These are phyloP conservation scores for Tupiocoris notatus DNA, from an alignment of 2,888 invertebrate species.

Conservation along the genomic window DNA sequence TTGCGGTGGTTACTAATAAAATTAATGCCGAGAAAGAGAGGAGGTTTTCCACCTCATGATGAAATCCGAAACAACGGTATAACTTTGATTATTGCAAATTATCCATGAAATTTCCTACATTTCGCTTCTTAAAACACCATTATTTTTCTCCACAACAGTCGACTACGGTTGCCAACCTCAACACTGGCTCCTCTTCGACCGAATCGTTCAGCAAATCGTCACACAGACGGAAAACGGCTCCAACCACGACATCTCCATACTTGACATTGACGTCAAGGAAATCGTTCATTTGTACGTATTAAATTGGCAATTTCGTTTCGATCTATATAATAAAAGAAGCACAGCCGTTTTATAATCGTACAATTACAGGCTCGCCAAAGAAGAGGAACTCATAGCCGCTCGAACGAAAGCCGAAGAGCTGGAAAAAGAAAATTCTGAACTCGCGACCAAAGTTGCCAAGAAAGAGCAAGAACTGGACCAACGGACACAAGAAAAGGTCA, in stretches of 20 bases:
- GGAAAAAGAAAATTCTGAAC: constrained; percentile 83
- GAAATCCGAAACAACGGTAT: too few relatives aligned
- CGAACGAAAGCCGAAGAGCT: constrained; percentile 82
- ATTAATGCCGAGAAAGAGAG: too few relatives aligned
- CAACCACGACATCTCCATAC: constrained; percentile 81
- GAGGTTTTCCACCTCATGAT: too few relatives aligned
- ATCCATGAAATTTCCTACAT: too few relatives aligned
- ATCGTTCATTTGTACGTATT: constrained; percentile 71
- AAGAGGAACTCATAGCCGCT: constrained; percentile 86
- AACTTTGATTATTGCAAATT: too few relatives aligned
- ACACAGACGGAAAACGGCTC: constrained; percentile 71
- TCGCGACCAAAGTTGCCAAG: constrained; percentile 82
- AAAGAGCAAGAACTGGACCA: constrained; percentile 85
- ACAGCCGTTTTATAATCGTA: not conserved
- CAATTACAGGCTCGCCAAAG: constrained; percentile 70
- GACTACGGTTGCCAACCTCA: constrained; percentile 84
- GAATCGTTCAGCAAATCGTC: constrained; percentile 90
- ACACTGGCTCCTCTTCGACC: constrained; percentile 91
- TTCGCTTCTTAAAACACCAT: not conserved
- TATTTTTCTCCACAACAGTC: constrained; percentile 62
- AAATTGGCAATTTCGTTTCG: too few relatives aligned
- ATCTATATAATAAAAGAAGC: not conserved
- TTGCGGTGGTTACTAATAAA: too few relatives aligned
- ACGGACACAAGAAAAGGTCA: constrained; percentile 76
- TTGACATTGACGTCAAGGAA: constrained; percentile 87